These are phyloP conservation scores for Luscinia megarhynchos DNA, from an alignment of 2,797 vertebrate species.

Conservation along the genomic window DNA sequence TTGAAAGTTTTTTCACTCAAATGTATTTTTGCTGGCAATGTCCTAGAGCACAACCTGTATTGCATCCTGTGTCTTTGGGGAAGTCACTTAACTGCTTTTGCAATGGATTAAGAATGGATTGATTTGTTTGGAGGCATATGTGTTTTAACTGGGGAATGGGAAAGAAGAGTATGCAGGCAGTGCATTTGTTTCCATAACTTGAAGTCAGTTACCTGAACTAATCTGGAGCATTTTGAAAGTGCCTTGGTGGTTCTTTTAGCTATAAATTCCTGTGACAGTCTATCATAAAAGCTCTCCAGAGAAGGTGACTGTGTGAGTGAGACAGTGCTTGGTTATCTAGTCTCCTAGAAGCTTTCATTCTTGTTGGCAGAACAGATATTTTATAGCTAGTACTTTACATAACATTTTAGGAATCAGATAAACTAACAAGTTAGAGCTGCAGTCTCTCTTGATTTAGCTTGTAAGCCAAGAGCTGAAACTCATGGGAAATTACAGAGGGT, in stretches of 20 bases:
- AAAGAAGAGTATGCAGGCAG: not conserved
- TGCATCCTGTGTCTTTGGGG: not conserved
- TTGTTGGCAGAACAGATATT: not conserved
- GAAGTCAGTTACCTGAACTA: not conserved
- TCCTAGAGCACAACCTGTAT: conserved; percentile 72
- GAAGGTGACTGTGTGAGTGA: not conserved
- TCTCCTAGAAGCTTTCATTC: not conserved
- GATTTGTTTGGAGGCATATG: not conserved
- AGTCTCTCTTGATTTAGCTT: not conserved
- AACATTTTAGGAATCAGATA: not conserved
- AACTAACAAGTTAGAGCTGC: not conserved
- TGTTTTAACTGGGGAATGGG: not conserved
- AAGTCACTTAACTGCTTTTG: not conserved
- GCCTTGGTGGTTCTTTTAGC: not conserved
- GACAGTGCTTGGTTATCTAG: not conserved
- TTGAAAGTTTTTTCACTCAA: not conserved
- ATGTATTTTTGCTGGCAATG: conserved; percentile 81
- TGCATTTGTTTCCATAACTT: not conserved
- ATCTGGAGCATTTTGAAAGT: not conserved
- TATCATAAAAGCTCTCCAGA: not conserved
- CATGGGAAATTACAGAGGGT: not conserved
- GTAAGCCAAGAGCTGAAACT: not conserved
- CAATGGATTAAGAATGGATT: not conserved
- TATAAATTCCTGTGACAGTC: not conserved
- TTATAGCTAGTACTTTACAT: not conserved